A percentile compares a stretch with the other conserved stretches of the same genome.
Conservation (phyloP, 1,140 invertebrate species). For the Phthorimaea operculella region DNA sequence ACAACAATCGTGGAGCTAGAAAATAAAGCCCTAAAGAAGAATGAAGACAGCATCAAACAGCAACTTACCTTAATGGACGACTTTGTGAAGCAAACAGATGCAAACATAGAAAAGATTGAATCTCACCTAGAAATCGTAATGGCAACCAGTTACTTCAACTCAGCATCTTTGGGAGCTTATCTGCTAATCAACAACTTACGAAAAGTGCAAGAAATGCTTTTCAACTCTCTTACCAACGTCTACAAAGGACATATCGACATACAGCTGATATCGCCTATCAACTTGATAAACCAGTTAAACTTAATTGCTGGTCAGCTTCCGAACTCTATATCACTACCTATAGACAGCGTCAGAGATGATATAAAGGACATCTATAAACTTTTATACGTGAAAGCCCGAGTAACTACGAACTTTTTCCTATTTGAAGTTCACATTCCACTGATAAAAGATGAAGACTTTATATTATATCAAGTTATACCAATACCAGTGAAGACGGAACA, state of each 20-base stretch:
- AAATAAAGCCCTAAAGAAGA: neutral
- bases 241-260: conserved; percentile 20
- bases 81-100: neutral
- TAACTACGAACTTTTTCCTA: conserved; percentile 14
- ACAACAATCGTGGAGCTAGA: neutral
- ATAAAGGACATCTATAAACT: conserved; percentile 15
- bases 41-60: neutral
- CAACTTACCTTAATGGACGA: neutral
- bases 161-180: conserved; percentile 12
- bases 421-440: conserved; percentile 17
- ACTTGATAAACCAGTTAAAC: conserved; percentile 15
- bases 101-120: neutral
- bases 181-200: conserved; percentile 14
- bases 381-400: conserved; percentile 14
- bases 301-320: conserved; percentile 17
- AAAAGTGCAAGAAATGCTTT: conserved; percentile 17
- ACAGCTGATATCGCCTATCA: conserved; percentile 14
- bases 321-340: conserved; percentile 16
- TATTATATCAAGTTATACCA: conserved; percentile 10
- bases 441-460: conserved; percentile 12
- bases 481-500: conserved; percentile 7
- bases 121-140: conserved; percentile 9
- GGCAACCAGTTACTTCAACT: conserved; percentile 16
- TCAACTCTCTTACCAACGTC: conserved; percentile 12
- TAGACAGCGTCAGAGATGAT: conserved; percentile 10